phyloP scores from a whole-genome alignment of 2,113 vertebrate genomes.

The Antechinus stuartii region DNA sequence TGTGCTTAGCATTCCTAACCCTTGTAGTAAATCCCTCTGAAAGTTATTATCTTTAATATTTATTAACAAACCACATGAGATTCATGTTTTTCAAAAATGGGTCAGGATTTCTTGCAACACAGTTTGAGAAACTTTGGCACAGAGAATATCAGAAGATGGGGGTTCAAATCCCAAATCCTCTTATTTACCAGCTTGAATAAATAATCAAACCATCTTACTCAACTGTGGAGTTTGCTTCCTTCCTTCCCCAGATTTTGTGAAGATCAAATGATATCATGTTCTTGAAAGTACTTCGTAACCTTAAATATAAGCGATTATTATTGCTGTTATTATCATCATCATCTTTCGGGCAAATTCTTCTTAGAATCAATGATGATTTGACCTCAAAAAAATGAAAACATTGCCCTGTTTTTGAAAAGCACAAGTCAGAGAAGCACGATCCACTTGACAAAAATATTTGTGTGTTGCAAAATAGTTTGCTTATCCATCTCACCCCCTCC shows the following conservation, averaged over 20 bases:
- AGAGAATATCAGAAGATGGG: not conserved
- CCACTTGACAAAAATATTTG: constrained; percentile 71
- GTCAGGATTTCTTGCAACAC: not conserved
- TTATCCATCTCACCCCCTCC: constrained; percentile 69
- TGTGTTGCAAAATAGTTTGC: constrained; percentile 82
- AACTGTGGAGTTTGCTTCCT: not conserved
- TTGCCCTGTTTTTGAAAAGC: constrained; percentile 39
- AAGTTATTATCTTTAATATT: not conserved
- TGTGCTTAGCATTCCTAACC: not conserved
- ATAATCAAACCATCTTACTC: not conserved
- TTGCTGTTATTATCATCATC: not conserved
- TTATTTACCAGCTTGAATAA: not conserved
- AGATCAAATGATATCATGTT: not conserved
- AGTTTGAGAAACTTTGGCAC: not conserved
- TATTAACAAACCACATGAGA: not conserved
- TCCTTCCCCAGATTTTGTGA: not conserved
- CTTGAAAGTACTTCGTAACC: not conserved
- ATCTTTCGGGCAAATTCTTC: constrained; percentile 30
- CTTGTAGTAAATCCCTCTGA: not conserved
- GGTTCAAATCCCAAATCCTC: not conserved
- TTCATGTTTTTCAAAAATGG: not conserved
- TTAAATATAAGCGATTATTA: not conserved
- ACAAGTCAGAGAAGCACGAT: constrained; percentile 45
- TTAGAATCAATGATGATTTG: not conserved
- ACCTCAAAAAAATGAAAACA: not conserved